Evolutionary conservation across 2,113 vertebrate genomes (phyloP).

Genomic region (Oxygymnocypris stewartii): DNA sequence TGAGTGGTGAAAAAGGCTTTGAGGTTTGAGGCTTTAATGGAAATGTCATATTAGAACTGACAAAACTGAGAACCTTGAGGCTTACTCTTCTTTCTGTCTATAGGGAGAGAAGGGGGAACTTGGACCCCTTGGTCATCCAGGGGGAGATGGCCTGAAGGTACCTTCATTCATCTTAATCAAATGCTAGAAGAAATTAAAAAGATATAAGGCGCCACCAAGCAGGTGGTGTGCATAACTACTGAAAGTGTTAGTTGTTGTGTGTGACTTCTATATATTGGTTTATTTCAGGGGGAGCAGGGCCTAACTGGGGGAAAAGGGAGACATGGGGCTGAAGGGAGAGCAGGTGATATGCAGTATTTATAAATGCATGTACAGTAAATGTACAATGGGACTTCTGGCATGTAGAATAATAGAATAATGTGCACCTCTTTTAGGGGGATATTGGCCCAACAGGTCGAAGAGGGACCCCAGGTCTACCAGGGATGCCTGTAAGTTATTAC

Average conservation of each 20-base stretch:
- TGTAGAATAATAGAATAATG: background rate
- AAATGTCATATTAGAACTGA: background rate
- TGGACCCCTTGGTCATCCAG: constrained; percentile 71
- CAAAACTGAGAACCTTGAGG: constrained; percentile 6
- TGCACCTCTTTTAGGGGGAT: constrained; percentile 70
- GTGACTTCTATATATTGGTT: background rate
- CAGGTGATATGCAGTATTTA: constrained; percentile 68
- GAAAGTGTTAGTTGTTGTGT: background rate
- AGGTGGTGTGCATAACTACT: background rate
- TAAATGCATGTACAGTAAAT: background rate
- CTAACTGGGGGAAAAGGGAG: constrained; percentile 64
- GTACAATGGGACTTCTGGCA: background rate
- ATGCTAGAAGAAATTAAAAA: background rate
- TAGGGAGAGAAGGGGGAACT: constrained; percentile 74
- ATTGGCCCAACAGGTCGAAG: constrained; percentile 67
- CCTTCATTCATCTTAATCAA: background rate
- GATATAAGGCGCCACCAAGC: background rate
- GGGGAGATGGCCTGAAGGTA: constrained; percentile 69
- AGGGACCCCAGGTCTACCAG: constrained; percentile 73
- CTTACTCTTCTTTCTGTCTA: constrained; percentile 32
- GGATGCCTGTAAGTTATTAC: constrained; percentile 72
- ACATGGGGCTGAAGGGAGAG: constrained; percentile 74
- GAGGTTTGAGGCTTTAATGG: constrained; percentile 65
- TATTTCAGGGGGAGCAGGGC: constrained; percentile 74
- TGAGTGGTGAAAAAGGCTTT: constrained; percentile 63